These are phyloP conservation scores for Drosophila acutilabella DNA, from an alignment of 2,888 invertebrate species.

Conservation along the genomic window DNA sequence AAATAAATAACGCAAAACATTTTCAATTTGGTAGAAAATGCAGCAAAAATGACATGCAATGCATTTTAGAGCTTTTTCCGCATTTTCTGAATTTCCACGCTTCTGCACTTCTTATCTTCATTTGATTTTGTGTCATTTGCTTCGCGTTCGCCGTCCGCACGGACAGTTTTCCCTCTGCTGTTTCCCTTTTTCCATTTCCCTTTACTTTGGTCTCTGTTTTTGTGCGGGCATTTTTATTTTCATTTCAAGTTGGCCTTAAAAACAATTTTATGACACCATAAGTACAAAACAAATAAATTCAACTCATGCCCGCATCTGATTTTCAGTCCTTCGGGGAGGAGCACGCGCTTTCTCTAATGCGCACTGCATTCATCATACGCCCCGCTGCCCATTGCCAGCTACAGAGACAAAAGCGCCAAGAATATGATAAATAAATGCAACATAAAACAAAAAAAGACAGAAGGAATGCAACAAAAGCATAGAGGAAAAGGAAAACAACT, in stretches of 20 bases:
- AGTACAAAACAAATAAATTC: constrained; percentile 78
- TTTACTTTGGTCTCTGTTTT: background rate
- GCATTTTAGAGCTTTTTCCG: constrained; percentile 59
- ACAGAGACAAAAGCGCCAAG: constrained; percentile 59
- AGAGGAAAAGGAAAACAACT: constrained; percentile 29
- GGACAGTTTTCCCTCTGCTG: constrained; percentile 18
- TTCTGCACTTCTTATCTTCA: constrained; percentile 51
- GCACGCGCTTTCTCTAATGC: constrained; percentile 62
- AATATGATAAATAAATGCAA: constrained; percentile 75
- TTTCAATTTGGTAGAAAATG: constrained; percentile 64
- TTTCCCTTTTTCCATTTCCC: background rate
- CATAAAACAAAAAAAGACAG: constrained; percentile 29
- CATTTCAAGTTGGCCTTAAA: constrained; percentile 68
- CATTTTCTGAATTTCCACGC: constrained; percentile 30
- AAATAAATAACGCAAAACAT: constrained; percentile 63
- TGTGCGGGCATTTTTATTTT: constrained; percentile 54
- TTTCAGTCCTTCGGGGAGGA: background rate
- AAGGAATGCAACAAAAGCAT: constrained; percentile 11
- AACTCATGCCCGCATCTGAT: constrained; percentile 4
- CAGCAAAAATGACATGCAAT: constrained; percentile 58
- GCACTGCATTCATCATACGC: constrained; percentile 76
- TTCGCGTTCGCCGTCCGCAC: constrained; percentile 37
- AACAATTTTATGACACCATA: constrained; percentile 78
- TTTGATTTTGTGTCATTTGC: constrained; percentile 50
- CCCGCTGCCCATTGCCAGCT: constrained; percentile 60